phyloP scores from a whole-genome alignment of 2,113 vertebrate species.

The Aldabrachelys gigantea region DNA sequence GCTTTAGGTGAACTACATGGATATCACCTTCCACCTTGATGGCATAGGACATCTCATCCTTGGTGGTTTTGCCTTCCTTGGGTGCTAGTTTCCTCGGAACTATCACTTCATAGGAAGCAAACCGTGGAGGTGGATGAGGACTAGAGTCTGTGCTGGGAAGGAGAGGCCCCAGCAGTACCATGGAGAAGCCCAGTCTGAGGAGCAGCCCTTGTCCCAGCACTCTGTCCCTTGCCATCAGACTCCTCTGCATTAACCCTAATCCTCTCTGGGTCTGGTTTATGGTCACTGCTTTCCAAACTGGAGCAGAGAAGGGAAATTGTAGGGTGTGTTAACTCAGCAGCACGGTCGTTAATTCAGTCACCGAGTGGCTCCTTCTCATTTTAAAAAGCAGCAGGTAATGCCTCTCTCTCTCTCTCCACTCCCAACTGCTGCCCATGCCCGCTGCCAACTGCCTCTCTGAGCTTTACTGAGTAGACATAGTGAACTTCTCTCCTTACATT shows the following conservation, averaged over 20 bases:
- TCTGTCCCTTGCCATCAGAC: accelerated
- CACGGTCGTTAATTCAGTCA: neutral
- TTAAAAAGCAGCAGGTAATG: neutral
- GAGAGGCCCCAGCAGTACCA: neutral
- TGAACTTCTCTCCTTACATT: too few species aligned
- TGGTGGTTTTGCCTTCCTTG: neutral
- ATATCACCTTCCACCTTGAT: conserved; percentile 22
- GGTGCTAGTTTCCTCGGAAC: conserved; percentile 11
- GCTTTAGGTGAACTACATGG: conserved; percentile 22
- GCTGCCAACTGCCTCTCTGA: too few species aligned
- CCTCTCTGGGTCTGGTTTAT: accelerated
- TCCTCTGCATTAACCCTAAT: too few species aligned
- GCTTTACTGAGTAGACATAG: too few species aligned
- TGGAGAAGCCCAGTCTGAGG: neutral
- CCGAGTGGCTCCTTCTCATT: neutral
- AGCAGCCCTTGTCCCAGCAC: neutral
- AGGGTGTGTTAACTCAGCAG: accelerated
- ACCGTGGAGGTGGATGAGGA: neutral
- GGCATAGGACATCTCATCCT: neutral
- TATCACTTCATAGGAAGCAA: conserved; percentile 16
- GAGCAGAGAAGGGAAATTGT: neutral
- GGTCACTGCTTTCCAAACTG: neutral
- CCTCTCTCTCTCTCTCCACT: neutral
- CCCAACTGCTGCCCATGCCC: neutral
- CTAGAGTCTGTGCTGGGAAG: neutral